Evolutionary conservation across 2,797 vertebrate species (phyloP).

Genomic region (Rousettus madagascariensis): DNA sequence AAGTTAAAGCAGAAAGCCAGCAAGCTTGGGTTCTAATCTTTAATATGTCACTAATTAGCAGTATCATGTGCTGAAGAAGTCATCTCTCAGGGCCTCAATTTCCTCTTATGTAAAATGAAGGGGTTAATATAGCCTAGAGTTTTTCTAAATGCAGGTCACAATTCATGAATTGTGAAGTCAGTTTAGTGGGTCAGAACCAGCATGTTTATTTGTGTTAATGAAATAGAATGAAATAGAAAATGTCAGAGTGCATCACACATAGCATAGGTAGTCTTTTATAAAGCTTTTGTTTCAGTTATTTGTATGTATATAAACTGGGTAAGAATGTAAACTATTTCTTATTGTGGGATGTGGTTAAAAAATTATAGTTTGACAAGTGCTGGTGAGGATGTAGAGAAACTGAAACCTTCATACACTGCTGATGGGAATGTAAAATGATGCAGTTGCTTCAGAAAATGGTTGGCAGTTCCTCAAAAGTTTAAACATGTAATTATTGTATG

Average conservation of each 20-base stretch:
- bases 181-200: not conserved
- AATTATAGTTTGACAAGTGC: not conserved
- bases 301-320: not conserved
- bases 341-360: not conserved
- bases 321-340: constrained; percentile 35
- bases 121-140: constrained; percentile 8
- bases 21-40: not conserved
- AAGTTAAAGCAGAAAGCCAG: constrained; percentile 34
- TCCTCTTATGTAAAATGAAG: constrained; percentile 24
- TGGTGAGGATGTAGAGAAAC: not conserved
- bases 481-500: constrained; percentile 24
- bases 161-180: constrained; percentile 48
- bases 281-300: constrained; percentile 16
- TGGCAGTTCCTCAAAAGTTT: not conserved
- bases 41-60: constrained; percentile 53
- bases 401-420: not conserved
- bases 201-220: not conserved
- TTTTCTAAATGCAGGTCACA: constrained; percentile 51
- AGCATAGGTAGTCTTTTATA: not conserved
- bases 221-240: constrained; percentile 3
- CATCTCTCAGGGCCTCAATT: not conserved
- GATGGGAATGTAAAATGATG: not conserved
- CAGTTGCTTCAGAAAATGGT: not conserved
- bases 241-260: not conserved
- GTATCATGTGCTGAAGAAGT: not conserved